phyloP scores from a whole-genome alignment of 53 echinoderm and acorn worm species.

The Holothuria scabra region DNA sequence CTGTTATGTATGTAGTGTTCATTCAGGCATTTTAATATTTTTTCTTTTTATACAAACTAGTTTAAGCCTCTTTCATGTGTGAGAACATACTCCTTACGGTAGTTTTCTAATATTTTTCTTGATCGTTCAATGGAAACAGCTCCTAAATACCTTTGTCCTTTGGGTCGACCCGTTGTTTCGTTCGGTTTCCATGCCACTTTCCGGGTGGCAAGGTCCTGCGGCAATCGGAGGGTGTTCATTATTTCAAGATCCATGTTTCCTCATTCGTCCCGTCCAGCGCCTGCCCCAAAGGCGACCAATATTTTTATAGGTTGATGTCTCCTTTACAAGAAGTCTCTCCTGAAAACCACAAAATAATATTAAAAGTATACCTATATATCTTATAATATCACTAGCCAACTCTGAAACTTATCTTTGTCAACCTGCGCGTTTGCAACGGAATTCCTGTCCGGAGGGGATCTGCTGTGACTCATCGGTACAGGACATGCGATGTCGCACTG shows the following conservation, averaged over 20 bases:
- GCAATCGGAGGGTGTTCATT: constrained; percentile 21
- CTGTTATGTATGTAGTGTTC: too few species aligned
- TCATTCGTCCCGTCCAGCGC: not conserved
- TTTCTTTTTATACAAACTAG: too few species aligned
- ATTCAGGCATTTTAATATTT: too few species aligned
- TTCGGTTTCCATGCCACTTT: constrained; percentile 15
- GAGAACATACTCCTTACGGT: too few species aligned
- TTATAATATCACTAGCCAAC: constrained; percentile 18
- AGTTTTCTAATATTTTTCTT: too few species aligned
- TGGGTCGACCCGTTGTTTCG: constrained; percentile 4
- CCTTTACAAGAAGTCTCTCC: constrained; percentile 14
- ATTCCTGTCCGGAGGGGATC: constrained; percentile 38
- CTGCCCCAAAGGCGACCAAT: constrained; percentile 12
- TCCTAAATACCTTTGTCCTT: constrained; percentile 2
- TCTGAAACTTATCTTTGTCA: constrained; percentile 44
- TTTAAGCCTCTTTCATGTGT: too few species aligned
- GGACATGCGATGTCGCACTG: constrained; percentile 19
- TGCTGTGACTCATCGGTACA: constrained; percentile 12
- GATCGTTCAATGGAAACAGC: not conserved
- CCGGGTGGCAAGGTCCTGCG: constrained; percentile 37
- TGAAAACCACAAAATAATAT: constrained; percentile 24
- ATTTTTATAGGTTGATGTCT: constrained; percentile 38
- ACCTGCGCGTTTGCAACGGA: constrained; percentile 27
- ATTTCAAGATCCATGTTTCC: not conserved
- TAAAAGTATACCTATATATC: constrained; percentile 22